A percentile compares a stretch with the other conserved stretches of the same genome.
These are phyloP conservation scores for Podilymbus podiceps DNA, from an alignment of 2,113 vertebrate genomes.

Conservation along the genomic window DNA sequence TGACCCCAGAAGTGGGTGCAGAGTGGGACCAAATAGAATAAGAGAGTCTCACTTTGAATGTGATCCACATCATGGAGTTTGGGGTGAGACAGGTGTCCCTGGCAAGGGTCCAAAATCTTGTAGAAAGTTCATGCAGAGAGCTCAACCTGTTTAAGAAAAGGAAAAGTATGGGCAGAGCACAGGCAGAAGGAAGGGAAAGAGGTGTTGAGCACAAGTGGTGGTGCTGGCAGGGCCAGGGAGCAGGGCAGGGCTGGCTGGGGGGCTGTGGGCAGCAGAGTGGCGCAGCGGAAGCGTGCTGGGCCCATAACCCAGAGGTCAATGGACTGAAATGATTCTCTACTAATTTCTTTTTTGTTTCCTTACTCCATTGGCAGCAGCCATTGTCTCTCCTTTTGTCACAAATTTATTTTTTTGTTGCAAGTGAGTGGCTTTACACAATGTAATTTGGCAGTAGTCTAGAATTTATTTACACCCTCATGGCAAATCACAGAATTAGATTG, in stretches of 20 bases:
- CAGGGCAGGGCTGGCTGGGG: accelerated
- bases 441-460: no score
- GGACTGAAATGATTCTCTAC: slow-evolving; percentile 42
- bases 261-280: neutral
- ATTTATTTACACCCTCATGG: no score
- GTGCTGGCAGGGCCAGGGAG: accelerated
- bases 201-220: accelerated
- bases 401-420: no score
- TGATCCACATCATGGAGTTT: neutral
- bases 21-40: neutral
- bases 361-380: neutral
- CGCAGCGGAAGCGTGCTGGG: slow-evolving; percentile 50
- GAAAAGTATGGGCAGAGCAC: neutral
- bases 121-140: neutral
- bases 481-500: no score
- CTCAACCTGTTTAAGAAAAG: no score
- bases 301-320: slow-evolving; percentile 53
- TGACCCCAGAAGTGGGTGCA: neutral
- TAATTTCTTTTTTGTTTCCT: neutral
- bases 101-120: neutral
- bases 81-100: neutral
- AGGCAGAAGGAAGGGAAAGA: neutral
- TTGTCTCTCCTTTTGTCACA: no score
- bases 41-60: neutral
- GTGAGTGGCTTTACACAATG: no score